Conservation (phyloP, 2,888 invertebrate genomes). For the Dusona sp. region DNA sequence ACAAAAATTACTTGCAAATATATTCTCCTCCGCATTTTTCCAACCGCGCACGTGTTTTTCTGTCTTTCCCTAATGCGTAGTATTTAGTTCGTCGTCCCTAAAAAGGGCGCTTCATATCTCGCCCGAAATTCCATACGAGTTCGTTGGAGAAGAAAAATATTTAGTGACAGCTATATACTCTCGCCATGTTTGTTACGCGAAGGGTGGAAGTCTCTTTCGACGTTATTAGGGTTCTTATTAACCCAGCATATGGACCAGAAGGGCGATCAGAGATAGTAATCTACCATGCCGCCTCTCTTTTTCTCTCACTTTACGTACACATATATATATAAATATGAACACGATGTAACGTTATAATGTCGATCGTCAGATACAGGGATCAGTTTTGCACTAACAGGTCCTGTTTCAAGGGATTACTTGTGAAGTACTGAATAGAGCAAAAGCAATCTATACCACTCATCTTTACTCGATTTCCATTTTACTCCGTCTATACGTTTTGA, state of each 20-base stretch:
- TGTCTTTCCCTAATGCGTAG: conserved; percentile 36
- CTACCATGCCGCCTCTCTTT: conserved; percentile 64
- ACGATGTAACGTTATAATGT: conserved; percentile 39
- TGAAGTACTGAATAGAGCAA: conserved; percentile 35
- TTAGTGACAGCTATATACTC: conserved; percentile 81
- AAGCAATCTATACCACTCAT: conserved; percentile 51
- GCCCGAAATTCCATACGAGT: conserved; percentile 68
- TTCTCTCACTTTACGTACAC: conserved; percentile 56
- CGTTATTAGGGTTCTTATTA: conserved; percentile 83
- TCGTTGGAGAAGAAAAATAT: conserved; percentile 83
- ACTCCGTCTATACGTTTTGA: conserved; percentile 23
- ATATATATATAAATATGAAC: neutral
- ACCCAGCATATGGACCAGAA: conserved; percentile 83
- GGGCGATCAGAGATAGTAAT: conserved; percentile 81
- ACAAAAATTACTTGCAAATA: no score
- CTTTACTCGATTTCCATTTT: conserved; percentile 48
- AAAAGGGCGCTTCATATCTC: neutral
- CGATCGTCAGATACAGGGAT: conserved; percentile 66
- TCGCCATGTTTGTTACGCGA: conserved; percentile 65
- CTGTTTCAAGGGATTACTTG: conserved; percentile 82
- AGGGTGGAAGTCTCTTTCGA: conserved; percentile 71
- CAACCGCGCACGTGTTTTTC: conserved; percentile 17
- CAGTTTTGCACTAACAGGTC: conserved; percentile 82
- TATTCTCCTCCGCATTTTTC: neutral
- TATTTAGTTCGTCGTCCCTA: conserved; percentile 17